Base-by-base conservation (phyloP, 2,113 vertebrate species). In the Hippocampus mohnikei region DNA sequence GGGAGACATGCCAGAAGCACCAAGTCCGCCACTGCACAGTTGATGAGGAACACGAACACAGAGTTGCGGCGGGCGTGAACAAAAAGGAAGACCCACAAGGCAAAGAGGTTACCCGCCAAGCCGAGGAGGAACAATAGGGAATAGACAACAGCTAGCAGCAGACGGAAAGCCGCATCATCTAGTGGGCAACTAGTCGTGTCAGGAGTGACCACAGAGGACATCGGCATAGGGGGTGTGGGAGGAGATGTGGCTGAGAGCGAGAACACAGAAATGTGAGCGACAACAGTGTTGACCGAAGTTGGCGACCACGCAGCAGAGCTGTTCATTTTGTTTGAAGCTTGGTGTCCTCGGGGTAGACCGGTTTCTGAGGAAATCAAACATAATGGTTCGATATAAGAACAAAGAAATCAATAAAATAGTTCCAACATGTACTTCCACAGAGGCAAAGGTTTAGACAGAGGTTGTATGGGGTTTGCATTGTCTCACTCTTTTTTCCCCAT, bases 11-110 rank as follows among this genome's bases (percentile, higher is more conserved):
- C 91, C 71, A 96, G 93, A 42, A 96, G 88, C 66, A 96, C 86
- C 77, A 95, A 93, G 64, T 96, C 95, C 40, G 95, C 94, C 69
- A 94, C 72, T 0, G 94, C 95, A 3, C 95, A 93, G 0, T 96
- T 96, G 63, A 98, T 91, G 77, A 97, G 89, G 72, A 96, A 95
- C 72, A 96, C 88, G 55, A 94, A 92, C 72, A 96, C 94, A 1
- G 95, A 95, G 87, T 95, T 97, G 77, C 84, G 93, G 60, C 94
- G 94, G 0, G 88, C 85, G 5, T 93, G 92, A 11, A 95, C 84
- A 55, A 83, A 85, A n/a, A 96, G 79, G 86, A 96, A 96, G 53
- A 95, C 93, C 86, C 94, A 95, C 13, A 97, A 81, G 48, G 95
- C 95, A 29, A 93, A 91, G 59, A 93, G 82, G 87, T 97, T 98